phyloP scores from a whole-genome alignment of 2,888 invertebrate species.

The Caradrina clavipalpis region DNA sequence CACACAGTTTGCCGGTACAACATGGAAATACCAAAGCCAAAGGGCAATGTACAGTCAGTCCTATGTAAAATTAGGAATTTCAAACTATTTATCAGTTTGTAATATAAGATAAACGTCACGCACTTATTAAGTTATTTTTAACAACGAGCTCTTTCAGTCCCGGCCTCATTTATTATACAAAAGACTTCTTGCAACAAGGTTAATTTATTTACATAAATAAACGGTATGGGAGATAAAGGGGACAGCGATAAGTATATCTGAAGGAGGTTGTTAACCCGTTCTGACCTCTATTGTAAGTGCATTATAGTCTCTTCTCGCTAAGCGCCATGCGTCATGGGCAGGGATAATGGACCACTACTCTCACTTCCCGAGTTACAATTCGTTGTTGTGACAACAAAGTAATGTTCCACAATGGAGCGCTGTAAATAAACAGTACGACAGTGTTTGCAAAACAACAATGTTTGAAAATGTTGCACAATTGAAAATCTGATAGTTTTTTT shows the following conservation, averaged over 20 bases:
- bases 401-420: conserved; percentile 28
- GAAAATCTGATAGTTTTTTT: not conserved
- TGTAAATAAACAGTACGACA: conserved; percentile 21
- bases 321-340: conserved; percentile 32
- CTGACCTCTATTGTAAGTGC: conserved; percentile 23
- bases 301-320: conserved; percentile 23
- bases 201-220: conserved; percentile 38
- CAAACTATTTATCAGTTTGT: not conserved
- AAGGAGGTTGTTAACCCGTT: conserved; percentile 34
- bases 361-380: conserved; percentile 48
- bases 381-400: conserved; percentile 52
- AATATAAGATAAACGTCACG: not conserved
- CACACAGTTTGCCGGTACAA: too few relatives aligned
- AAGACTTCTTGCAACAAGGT: conserved; percentile 41
- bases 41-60: not conserved
- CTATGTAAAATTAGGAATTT: not conserved
- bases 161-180: conserved; percentile 21
- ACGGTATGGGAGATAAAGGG: conserved; percentile 33
- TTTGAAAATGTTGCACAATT: not conserved
- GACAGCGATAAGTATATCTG: conserved; percentile 38
- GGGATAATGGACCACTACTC: conserved; percentile 51
- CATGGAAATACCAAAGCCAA: not conserved
- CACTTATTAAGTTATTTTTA: conserved; percentile 30
- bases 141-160: conserved; percentile 4
- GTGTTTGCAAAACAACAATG: not conserved